Percentiles rank a stretch among this genome's conserved stretches.
These are phyloP conservation scores for Epinotia nisella DNA, from an alignment of 2,888 invertebrate genomes.

Conservation along the genomic window DNA sequence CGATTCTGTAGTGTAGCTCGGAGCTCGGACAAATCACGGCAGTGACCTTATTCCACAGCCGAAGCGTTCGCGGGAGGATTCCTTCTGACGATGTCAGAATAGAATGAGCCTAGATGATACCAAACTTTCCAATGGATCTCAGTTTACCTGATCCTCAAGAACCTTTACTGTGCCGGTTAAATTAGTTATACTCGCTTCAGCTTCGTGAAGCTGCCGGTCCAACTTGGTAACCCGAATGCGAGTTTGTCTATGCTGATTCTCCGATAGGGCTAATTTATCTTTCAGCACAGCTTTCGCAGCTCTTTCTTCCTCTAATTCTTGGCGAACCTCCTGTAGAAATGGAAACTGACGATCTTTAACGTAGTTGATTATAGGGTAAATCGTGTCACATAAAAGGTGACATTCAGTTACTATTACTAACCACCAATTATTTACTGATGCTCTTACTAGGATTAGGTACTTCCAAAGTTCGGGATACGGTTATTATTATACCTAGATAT, in stretches of 20 bases:
- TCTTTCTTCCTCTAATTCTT: constrained; percentile 71
- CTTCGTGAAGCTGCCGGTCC: constrained; percentile 76
- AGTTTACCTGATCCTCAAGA: constrained; percentile 75
- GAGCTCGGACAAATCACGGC: too few relatives aligned
- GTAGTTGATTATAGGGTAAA: background rate
- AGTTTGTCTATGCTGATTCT: constrained; percentile 71
- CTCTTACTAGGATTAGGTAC: too few relatives aligned
- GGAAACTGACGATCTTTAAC: background rate
- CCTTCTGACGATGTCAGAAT: too few relatives aligned
- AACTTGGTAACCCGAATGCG: constrained; percentile 70
- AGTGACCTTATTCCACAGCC: too few relatives aligned
- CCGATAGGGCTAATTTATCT: constrained; percentile 68
- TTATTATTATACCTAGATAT: too few relatives aligned
- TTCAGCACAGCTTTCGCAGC: constrained; percentile 59
- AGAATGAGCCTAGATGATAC: too few relatives aligned
- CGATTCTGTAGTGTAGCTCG: too few relatives aligned
- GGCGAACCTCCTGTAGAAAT: constrained; percentile 57
- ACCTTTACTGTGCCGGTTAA: constrained; percentile 75
- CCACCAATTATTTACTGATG: too few relatives aligned
- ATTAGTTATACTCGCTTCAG: constrained; percentile 74
- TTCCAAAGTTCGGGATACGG: too few relatives aligned
- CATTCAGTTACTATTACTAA: too few relatives aligned
- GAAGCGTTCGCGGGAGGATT: too few relatives aligned
- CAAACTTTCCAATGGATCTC: background rate
- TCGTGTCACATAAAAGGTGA: background rate